phyloP scores from a whole-genome alignment of 1,140 invertebrate genomes.

The Heterodera carotae region DNA sequence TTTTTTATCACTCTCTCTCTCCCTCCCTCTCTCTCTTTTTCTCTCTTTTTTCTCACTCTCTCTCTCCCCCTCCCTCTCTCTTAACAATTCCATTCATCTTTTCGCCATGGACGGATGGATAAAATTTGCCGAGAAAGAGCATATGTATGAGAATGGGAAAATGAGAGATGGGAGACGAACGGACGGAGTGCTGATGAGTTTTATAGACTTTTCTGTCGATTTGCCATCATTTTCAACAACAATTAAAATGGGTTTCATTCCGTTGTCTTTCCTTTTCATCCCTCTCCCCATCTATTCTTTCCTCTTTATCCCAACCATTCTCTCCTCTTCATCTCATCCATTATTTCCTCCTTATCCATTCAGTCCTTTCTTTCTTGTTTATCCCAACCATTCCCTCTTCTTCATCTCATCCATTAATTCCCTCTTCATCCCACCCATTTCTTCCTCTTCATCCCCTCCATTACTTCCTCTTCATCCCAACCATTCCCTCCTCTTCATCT shows the following conservation, averaged over 20 bases:
- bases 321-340: not conserved
- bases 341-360: no score
- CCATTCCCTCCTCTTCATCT: not conserved
- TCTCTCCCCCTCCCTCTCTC: no score
- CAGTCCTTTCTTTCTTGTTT: no score
- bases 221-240: not conserved
- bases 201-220: not conserved
- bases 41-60: no score
- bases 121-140: conserved; percentile 1
- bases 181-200: not conserved
- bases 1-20: no score
- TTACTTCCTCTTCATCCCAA: no score
- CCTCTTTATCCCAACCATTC: not conserved
- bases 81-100: not conserved
- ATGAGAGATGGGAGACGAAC: not conserved
- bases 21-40: not conserved
- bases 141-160: not conserved
- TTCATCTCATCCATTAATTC: no score
- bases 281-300: no score
- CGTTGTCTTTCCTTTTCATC: not conserved
- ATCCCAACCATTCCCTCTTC: not conserved
- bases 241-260: not conserved
- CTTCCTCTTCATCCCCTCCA: not conserved
- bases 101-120: not conserved
- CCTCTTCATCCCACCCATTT: not conserved